Evolutionary conservation across 1,140 invertebrate species (phyloP).

Genomic region (Philotrypesis tridentata): DNA sequence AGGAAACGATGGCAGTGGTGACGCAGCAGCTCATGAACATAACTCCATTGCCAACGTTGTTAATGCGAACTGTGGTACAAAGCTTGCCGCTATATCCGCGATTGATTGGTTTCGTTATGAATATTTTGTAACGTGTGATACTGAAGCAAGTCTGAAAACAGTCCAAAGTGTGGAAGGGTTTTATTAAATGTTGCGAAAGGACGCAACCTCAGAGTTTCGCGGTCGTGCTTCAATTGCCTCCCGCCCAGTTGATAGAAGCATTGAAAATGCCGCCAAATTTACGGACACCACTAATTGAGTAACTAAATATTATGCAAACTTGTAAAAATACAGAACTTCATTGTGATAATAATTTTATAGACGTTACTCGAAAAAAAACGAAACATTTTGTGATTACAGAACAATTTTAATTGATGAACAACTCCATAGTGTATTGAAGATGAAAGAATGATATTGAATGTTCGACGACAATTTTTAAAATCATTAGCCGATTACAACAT

Average conservation of each 20-base stretch:
- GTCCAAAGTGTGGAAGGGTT: conserved; percentile 98
- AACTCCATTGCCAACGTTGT: conserved; percentile 94
- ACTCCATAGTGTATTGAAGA: neutral
- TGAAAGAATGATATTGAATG: neutral
- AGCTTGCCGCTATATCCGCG: conserved; percentile 91
- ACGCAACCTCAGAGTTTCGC: conserved; percentile 92
- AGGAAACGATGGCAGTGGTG: conserved; percentile 90
- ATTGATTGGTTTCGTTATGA: conserved; percentile 93
- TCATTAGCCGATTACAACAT: neutral
- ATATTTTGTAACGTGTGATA: conserved; percentile 92
- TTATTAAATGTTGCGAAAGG: conserved; percentile 95
- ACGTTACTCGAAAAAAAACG: neutral
- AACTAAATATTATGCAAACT: neutral
- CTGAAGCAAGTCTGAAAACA: conserved; percentile 96
- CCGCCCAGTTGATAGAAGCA: conserved; percentile 84
- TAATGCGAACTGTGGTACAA: too few species aligned
- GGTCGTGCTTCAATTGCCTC: conserved; percentile 88
- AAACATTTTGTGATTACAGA: neutral
- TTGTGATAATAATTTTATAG: neutral
- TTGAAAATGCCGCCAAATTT: conserved; percentile 85
- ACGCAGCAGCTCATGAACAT: conserved; percentile 95
- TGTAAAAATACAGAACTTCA: neutral
- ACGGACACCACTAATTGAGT: conserved; percentile 79
- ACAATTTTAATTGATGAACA: neutral
- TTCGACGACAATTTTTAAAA: conserved; percentile 7